Conservation (phyloP, 2,113 vertebrate species). For the Atrichornis clamosus region DNA sequence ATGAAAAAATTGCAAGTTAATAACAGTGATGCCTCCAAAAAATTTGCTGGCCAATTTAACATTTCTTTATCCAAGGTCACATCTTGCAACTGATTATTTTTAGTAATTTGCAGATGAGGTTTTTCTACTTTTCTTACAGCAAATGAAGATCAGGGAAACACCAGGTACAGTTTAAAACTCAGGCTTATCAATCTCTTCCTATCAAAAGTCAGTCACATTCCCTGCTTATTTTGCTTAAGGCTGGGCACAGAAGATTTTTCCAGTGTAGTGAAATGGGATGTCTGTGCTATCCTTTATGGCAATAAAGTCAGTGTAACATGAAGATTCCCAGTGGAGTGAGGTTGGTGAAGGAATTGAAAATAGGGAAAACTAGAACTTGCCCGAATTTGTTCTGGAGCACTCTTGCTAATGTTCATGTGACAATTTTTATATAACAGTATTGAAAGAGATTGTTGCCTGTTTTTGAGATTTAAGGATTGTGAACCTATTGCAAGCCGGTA, state of each 20-base stretch:
- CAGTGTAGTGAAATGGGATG: not conserved
- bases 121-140: constrained; percentile 41
- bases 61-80: constrained; percentile 82
- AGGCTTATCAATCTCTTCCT: constrained; percentile 53
- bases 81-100: constrained; percentile 73
- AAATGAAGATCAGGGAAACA: constrained; percentile 54
- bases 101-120: constrained; percentile 73
- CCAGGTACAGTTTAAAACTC: constrained; percentile 42
- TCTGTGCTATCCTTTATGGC: not conserved
- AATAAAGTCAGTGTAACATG: not conserved
- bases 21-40: constrained; percentile 78
- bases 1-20: constrained; percentile 87
- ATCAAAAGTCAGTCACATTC: constrained; percentile 12
- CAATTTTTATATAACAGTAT: not conserved
- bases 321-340: not conserved
- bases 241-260: constrained; percentile 10
- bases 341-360: not conserved
- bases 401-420: not conserved
- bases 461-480: not conserved
- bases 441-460: not conserved
- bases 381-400: not conserved
- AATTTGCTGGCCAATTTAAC: constrained; percentile 83
- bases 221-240: constrained; percentile 58
- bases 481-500: not conserved
- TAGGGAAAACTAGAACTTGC: not conserved